Percentiles rank a stretch among this genome's conserved stretches.
Conservation (phyloP, 2,888 invertebrate species). For the Schizotus pectinicornis region DNA sequence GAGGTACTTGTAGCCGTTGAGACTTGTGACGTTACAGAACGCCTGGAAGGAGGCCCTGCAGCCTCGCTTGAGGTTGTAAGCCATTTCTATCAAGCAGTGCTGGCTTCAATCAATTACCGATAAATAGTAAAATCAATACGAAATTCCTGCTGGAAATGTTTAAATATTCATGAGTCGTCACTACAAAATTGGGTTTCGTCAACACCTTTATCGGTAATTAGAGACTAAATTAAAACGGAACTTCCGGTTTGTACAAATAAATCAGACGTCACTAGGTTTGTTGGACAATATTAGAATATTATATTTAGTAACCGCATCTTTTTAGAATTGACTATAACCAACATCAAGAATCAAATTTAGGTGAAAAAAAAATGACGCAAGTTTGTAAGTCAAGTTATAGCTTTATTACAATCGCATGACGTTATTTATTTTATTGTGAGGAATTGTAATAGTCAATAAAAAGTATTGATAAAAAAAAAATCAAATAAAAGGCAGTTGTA, state of each 20-base stretch:
- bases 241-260: neutral
- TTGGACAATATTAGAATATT: no score
- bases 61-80: neutral
- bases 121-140: neutral
- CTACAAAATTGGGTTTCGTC: neutral
- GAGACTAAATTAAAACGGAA: neutral
- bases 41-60: neutral
- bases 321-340: no score
- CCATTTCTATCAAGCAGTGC: neutral
- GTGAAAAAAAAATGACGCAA: no score
- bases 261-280: no score
- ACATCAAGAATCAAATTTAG: no score
- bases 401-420: no score
- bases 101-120: no score
- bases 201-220: neutral
- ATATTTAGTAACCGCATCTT: no score
- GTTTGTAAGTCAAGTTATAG: no score
- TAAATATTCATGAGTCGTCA: neutral
- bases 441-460: neutral
- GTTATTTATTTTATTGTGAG: neutral
- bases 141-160: neutral
- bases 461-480: neutral
- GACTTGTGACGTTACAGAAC: neutral
- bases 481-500: no score
- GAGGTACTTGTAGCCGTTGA: conserved; percentile 2